Evolutionary conservation across 2,797 vertebrate species (phyloP), one percentile per base, ranked within the genome.

Genomic region (Anguilla megastoma): DNA sequence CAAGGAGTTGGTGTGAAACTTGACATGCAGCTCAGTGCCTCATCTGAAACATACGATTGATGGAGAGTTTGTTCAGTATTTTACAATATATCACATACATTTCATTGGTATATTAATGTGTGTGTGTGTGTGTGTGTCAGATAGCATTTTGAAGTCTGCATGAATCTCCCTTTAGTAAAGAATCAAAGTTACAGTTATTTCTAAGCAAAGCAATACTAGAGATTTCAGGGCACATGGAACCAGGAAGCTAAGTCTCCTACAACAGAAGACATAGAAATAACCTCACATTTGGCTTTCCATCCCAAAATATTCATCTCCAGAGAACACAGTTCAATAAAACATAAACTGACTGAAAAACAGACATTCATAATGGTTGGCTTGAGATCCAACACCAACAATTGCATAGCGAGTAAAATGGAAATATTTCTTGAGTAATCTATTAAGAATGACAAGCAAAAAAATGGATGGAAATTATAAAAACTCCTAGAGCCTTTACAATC

Each of bases 391-490:
- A 69, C 63, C 21, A n/a, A 69, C 8, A 12, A 69, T 69, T 24
- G 24, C 21, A 79, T 18, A 18, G 16, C 7, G 2, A 21, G 41
- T n/a, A 24, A 82, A n/a, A n/a, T 48, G 10, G 2, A 50, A 33
- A 82, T 18, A 82, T 21, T 82, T 48, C 79, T 50, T 82, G 24
- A 82, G 79, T 82, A 45, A 82, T 79, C 16, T 79, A 3, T 41
- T 79, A 41, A 79, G n/a, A 21, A 30, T 79, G 74, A 45, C 4
- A 41, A 12, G 79, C 4, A 2, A 8, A 80, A 41, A 82, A 48
- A 50, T 50, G 79, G 10, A 24, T 82, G 45, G 21, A 50, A 82
- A 1, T 79, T 16, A 21, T 36, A 7, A 14, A 0, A 16, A 18
- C 21, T 24, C 33, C 36, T n/a, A 82, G 21, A 50, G 27, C 79